Percentiles rank a stretch among this genome's conserved stretches.
These are phyloP conservation scores for Littorina saxatilis DNA, from an alignment of 1,140 invertebrate genomes.

Conservation along the genomic window DNA sequence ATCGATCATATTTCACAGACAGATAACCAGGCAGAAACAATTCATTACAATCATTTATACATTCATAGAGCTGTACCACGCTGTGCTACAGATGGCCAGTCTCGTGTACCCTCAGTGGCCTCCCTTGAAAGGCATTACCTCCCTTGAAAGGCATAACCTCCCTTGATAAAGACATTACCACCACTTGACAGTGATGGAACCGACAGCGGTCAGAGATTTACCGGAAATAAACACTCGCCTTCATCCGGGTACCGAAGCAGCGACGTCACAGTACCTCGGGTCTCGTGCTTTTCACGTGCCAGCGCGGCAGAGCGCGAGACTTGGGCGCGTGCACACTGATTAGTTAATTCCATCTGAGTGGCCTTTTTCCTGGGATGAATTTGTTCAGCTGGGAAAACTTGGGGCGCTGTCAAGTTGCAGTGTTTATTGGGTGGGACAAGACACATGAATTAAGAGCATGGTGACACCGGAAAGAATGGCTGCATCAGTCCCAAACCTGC, in stretches of 20 bases:
- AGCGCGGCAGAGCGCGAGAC: not conserved
- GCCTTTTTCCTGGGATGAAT: not conserved
- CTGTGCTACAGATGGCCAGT: not conserved
- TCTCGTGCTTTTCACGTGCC: conserved; percentile 13
- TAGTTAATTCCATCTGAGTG: conserved; percentile 22
- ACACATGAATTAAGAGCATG: conserved; percentile 16
- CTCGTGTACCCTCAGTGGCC: too few relatives aligned
- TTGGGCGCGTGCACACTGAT: conserved; percentile 10
- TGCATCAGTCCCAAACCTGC: too few relatives aligned
- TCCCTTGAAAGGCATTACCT: not conserved
- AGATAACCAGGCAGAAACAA: too few relatives aligned
- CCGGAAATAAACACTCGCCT: conserved; percentile 3
- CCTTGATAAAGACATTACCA: conserved; percentile 2
- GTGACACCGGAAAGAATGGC: not conserved
- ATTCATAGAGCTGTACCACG: not conserved
- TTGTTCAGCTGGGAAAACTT: conserved; percentile 5
- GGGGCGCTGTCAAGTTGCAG: not conserved
- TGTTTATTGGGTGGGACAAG: conserved; percentile 14
- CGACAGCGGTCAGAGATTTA: not conserved
- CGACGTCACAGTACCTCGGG: not conserved
- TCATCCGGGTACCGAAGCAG: not conserved
- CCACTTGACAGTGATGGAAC: conserved; percentile 5
- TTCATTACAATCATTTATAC: not conserved
- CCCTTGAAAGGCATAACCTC: not conserved
- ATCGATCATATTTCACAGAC: too few relatives aligned